A percentile compares a stretch with the other conserved stretches of the same genome.
These are phyloP conservation scores for Beris morrisii DNA, from an alignment of 2,888 invertebrate genomes.

Conservation along the genomic window DNA sequence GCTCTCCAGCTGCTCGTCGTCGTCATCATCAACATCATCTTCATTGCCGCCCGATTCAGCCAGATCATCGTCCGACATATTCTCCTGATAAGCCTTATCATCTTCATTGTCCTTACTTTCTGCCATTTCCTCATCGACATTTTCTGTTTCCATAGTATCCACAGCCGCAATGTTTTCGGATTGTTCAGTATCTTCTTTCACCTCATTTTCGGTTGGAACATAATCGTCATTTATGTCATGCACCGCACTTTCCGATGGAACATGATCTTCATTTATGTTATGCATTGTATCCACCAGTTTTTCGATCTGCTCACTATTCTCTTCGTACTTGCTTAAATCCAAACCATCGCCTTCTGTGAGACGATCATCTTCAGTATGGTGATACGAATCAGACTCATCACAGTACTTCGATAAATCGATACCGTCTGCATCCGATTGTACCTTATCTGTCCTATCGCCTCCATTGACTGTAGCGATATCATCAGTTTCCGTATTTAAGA, in stretches of 20 bases:
- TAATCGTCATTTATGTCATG: background rate
- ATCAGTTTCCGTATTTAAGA: slow-evolving; percentile 14
- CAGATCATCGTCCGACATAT: background rate
- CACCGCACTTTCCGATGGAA: no score
- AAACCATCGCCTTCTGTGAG: slow-evolving; percentile 41
- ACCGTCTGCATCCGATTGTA: slow-evolving; percentile 4
- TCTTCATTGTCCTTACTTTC: background rate
- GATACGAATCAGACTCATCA: background rate
- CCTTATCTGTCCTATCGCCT: background rate
- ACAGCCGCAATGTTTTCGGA: background rate
- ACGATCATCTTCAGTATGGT: background rate
- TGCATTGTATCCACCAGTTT: no score
- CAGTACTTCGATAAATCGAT: slow-evolving; percentile 19
- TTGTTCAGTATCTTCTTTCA: background rate
- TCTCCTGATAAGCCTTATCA: background rate
- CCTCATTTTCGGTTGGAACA: background rate
- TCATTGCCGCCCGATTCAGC: background rate
- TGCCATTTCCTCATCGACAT: slow-evolving; percentile 3
- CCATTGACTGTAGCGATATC: background rate
- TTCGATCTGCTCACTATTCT: slow-evolving; percentile 13
- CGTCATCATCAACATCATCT: background rate
- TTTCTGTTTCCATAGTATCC: background rate
- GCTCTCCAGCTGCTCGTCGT: background rate
- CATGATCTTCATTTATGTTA: no score
- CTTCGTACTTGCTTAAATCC: slow-evolving; percentile 36